phyloP scores from a whole-genome alignment of 1,140 invertebrate species.

The Hetaerina americana region DNA sequence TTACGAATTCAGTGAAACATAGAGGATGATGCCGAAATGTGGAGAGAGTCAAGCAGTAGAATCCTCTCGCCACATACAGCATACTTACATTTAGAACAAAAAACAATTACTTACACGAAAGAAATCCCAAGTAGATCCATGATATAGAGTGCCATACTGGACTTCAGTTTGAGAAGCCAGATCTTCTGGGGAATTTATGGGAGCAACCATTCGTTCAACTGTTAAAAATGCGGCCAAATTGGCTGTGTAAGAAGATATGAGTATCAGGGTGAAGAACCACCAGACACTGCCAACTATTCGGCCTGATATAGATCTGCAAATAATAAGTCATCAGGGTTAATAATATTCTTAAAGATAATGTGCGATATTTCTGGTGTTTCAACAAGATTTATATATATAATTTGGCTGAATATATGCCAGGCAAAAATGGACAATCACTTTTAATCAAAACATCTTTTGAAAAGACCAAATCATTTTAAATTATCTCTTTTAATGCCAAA shows the following conservation, averaged over 20 bases:
- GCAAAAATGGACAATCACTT: no score
- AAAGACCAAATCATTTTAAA: no score
- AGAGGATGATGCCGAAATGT: no score
- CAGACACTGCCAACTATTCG: conserved; percentile 92
- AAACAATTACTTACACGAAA: conserved; percentile 54
- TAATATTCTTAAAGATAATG: no score
- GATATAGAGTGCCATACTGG: conserved; percentile 75
- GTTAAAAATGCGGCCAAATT: conserved; percentile 95
- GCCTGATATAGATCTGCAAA: conserved; percentile 71
- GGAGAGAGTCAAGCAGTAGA: no score
- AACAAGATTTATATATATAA: no score
- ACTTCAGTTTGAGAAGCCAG: conserved; percentile 89
- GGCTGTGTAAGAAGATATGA: conserved; percentile 96
- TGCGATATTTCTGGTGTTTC: no score
- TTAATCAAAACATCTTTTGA: no score
- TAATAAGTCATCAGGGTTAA: no score
- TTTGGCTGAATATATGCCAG: no score
- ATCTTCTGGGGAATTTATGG: conserved; percentile 89
- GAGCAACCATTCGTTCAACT: conserved; percentile 84
- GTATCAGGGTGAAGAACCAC: conserved; percentile 99
- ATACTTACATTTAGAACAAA: background rate
- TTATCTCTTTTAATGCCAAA: no score
- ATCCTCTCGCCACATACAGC: no score
- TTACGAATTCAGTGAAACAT: background rate
- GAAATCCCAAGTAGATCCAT: conserved; percentile 85